These are phyloP conservation scores for Tichodroma muraria DNA, from an alignment of 2,113 vertebrate species.

Conservation along the genomic window DNA sequence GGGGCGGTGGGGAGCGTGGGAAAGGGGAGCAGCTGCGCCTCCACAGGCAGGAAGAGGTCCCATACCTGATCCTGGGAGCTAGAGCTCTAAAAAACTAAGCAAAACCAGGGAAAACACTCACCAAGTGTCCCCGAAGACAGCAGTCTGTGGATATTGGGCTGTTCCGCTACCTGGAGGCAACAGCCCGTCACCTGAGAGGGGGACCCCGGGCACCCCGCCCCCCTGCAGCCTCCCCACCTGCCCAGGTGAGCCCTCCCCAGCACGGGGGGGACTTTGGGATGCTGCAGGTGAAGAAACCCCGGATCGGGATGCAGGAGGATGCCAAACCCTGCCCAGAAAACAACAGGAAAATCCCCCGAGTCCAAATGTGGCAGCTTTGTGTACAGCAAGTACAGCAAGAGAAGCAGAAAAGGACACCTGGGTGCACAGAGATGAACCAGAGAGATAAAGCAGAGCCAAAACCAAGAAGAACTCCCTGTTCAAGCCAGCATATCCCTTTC, in stretches of 20 bases:
- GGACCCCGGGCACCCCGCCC: not conserved
- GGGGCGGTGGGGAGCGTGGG: not conserved
- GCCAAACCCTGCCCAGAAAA: not conserved
- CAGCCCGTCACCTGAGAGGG: not conserved
- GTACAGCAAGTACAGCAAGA: too few relatives aligned
- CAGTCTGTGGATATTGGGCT: not conserved
- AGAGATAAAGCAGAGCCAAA: not conserved
- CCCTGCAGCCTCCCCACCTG: too few relatives aligned
- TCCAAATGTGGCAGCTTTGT: not conserved
- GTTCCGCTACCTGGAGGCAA: not conserved
- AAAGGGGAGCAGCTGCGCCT: rapidly evolving
- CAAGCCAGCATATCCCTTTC: rapidly evolving
- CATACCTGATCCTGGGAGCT: not conserved
- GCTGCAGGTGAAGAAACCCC: rapidly evolving
- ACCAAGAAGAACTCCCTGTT: rapidly evolving
- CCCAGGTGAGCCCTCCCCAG: not conserved
- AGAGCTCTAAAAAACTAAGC: not conserved
- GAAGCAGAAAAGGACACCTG: not conserved
- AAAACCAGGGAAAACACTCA: rapidly evolving
- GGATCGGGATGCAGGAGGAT: not conserved
- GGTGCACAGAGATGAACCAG: rapidly evolving
- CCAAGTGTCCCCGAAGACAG: rapidly evolving
- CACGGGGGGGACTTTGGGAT: rapidly evolving
- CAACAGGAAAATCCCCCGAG: rapidly evolving
- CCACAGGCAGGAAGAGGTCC: not conserved